Evolutionary conservation across 2,888 invertebrate species (phyloP).

Genomic region (Drosophila gaucha): DNA sequence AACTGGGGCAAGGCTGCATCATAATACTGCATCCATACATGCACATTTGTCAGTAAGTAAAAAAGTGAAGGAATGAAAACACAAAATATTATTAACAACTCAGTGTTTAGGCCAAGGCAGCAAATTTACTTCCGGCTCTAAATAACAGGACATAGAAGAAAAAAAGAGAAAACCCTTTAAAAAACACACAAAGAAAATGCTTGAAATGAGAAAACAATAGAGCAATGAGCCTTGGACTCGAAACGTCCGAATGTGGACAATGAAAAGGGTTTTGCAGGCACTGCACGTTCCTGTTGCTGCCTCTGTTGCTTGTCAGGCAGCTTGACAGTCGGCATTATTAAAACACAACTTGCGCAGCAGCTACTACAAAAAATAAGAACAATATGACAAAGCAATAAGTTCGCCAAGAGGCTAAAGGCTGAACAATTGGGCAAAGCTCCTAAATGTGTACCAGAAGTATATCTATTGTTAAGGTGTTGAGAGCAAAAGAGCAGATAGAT

Average conservation of each 20-base stretch:
- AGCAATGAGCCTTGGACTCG: constrained; percentile 47
- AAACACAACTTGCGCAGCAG: constrained; percentile 28
- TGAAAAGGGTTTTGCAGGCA: constrained; percentile 23
- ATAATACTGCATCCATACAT: constrained; percentile 17
- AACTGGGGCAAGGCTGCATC: constrained; percentile 57
- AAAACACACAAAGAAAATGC: constrained; percentile 12
- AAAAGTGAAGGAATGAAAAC: neutral
- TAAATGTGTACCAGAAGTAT: neutral
- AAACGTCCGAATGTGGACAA: constrained; percentile 41
- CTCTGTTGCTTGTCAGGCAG: constrained; percentile 8
- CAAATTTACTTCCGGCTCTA: constrained; percentile 53
- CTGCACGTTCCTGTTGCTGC: constrained; percentile 1
- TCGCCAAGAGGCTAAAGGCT: neutral
- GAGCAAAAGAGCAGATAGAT: no score
- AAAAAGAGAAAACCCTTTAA: neutral
- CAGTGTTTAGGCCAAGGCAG: constrained; percentile 75
- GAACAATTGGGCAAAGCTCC: neutral
- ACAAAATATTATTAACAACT: constrained; percentile 57
- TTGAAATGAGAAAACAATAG: constrained; percentile 65
- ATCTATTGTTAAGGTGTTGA: neutral
- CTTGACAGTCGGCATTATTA: constrained; percentile 54
- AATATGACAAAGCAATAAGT: constrained; percentile 7
- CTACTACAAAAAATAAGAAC: neutral
- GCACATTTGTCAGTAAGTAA: constrained; percentile 35
- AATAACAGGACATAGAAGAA: neutral